Base-by-base conservation (phyloP, 2,113 vertebrate species). In the Pseudopipra pipra region DNA sequence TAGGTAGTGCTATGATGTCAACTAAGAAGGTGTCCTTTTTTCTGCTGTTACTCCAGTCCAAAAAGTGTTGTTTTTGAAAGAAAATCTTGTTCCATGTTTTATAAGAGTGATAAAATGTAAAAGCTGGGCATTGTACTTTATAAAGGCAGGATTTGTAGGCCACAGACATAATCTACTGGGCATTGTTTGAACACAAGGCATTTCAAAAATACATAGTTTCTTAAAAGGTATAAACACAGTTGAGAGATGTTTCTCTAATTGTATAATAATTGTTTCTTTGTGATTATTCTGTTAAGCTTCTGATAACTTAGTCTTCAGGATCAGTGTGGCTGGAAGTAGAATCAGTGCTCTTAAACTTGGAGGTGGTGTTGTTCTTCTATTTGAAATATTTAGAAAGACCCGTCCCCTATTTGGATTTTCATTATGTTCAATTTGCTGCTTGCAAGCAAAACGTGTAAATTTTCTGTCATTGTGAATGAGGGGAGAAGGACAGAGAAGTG, bases 1-100 rank as follows among this genome's bases (percentile, higher is more conserved):
- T 95, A 87, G 87, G 61, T 90, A 90, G 84, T 76, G 66, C 92
- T 94, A 18, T 97, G 96, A 97, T 97, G 94, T 96, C 96, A 97
- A 76, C 85, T 92, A 78, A 85, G 89, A 96, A 97, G 74, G 74
- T 95, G 51, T 89, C 92, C 7, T 87, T 87, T 94, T 85, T 83
- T 82, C 59, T 80, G 41, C 52, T 58, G 21, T 85, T 72, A 31
- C 14, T 89, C 24, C 41, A n/a, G 30, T 78, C 47, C 33, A 41
- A 41, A 84, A 89, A 96, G 87, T 95, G 65, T 67, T 93, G 68
- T 61, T 95, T 89, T 94, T 95, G 96, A 95, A 90, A 85, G 72
- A 72, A 93, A 91, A 61, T 92, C 76, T 89, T 94, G 91, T 86
- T 92, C 95, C 93, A 70, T 97, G 81, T 91, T 97, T 97, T 90